A percentile compares a stretch with the other conserved stretches of the same genome.
phyloP scores from a whole-genome alignment of 1,140 invertebrate genomes.

The Meloidogyne chitwoodi region DNA sequence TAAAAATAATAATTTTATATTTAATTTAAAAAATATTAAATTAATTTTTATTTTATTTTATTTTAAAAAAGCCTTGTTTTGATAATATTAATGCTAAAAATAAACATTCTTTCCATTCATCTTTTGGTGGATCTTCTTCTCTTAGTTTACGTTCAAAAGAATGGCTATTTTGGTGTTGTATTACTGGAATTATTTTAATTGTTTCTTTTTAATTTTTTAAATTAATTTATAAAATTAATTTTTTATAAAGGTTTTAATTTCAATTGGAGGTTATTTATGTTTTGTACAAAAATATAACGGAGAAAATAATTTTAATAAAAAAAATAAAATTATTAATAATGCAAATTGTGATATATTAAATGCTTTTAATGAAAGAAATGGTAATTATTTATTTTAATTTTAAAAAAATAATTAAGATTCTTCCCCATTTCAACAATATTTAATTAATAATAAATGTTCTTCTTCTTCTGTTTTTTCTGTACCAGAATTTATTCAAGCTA shows the following conservation, averaged over 20 bases:
- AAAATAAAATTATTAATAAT: not conserved
- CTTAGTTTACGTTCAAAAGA: not conserved
- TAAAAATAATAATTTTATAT: too few species aligned
- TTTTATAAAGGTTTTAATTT: not conserved
- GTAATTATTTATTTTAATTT: not conserved
- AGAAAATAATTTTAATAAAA: not conserved
- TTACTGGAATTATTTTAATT: constrained; percentile 10
- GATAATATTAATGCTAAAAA: too few species aligned
- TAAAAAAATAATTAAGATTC: not conserved
- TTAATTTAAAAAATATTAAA: not conserved
- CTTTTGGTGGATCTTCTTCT: not conserved
- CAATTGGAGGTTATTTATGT: not conserved
- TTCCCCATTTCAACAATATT: constrained; percentile 2
- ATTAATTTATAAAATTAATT: not conserved
- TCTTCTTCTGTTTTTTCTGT: constrained; percentile 12
- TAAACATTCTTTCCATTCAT: constrained; percentile 7
- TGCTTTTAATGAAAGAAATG: not conserved
- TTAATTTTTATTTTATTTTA: not conserved
- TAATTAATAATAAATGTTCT: not conserved
- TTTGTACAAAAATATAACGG: not conserved
- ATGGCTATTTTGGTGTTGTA: constrained; percentile 20
- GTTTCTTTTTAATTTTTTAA: not conserved
- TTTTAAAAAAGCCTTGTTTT: not conserved
- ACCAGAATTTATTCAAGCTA: constrained; percentile 15
- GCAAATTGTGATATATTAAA: not conserved